Conservation (phyloP, 2,888 invertebrate genomes). For the Trichopria drosophilae region DNA sequence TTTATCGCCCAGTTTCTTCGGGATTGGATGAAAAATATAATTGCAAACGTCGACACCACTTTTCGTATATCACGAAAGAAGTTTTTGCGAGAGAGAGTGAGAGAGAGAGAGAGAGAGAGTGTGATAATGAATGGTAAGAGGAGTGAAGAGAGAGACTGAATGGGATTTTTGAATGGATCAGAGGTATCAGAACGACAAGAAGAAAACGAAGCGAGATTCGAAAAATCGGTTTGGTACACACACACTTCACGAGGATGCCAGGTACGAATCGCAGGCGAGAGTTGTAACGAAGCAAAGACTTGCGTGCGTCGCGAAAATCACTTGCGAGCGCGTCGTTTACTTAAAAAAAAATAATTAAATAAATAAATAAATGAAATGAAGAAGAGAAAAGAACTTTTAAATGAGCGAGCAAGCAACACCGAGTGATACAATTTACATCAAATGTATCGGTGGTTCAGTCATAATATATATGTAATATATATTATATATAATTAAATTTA, state of each 20-base stretch:
- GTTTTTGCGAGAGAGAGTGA: conserved; percentile 10
- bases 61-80: conserved; percentile 48
- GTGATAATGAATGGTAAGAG: conserved; percentile 39
- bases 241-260: conserved; percentile 45
- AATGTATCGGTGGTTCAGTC: conserved; percentile 55
- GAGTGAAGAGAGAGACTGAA: conserved; percentile 32
- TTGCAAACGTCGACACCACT: conserved; percentile 56
- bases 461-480: conserved; percentile 59
- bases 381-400: conserved; percentile 38
- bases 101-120: conserved; percentile 4
- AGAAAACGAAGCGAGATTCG: conserved; percentile 34
- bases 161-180: conserved; percentile 9
- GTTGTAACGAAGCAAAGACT: conserved; percentile 41
- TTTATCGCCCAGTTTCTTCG: conserved; percentile 46
- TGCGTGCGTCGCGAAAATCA: conserved; percentile 45
- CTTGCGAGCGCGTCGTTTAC: conserved; percentile 51
- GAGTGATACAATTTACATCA: conserved; percentile 40
- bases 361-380: conserved; percentile 34
- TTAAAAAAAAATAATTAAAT: conserved; percentile 47
- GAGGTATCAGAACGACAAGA: conserved; percentile 34
- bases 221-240: conserved; percentile 44
- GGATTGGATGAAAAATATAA: conserved; percentile 35
- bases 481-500: conserved; percentile 53
- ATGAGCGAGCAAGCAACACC: conserved; percentile 39
- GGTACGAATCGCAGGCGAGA: conserved; percentile 35